Evolutionary conservation across 2,888 invertebrate species (phyloP), one percentile per base, ranked within the genome.

Genomic region (Drosophila nigricruria): DNA sequence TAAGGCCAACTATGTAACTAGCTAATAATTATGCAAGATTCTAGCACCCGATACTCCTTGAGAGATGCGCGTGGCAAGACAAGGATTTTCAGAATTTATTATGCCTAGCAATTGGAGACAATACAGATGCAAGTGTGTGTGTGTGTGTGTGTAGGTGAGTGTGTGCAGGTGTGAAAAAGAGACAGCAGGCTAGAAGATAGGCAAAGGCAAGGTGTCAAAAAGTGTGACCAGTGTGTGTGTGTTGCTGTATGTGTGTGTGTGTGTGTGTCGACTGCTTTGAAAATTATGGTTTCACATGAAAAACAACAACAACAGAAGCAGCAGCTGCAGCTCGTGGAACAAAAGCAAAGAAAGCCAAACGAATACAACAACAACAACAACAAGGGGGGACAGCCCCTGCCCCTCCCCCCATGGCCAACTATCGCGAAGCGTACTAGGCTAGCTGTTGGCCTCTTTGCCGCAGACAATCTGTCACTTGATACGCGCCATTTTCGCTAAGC

Each of bases 391-490:
- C 36, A 12, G 27, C 30, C n/a, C 18, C 45, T 53, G 20, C 45
- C 42, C 30, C 30, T 8, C 30, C 30, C 30, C 30, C 30, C 30
- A 30, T 8, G 8, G 30, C 8, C 18, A 14, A 5, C 45, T 23
- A 40, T 36, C 18, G 20, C 12, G 53, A 49, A 57, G 14, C 54
- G 10, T 30, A 38, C 36, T 38, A 53, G 53, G 38, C 53, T 25
- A 53, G 53, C 58, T 61, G 61, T 64, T 82, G 84, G 79, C 84
- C 84, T 84, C 87, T 82, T 84, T 84, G 84, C 71, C 74, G 87
- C 84, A 84, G 84, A 84, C 84, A 84, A 84, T 84, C 84, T 84
- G 84, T 84, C 84, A 84, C 87, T 76, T 71, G 87, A 84, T 84
- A 84, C 84, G 70, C 73, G 74, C 71, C 67, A 73, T 71, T 76